A percentile compares a stretch with the other conserved stretches of the same genome.
phyloP scores from a whole-genome alignment of 2,797 vertebrate genomes.

The Strix occidentalis region DNA sequence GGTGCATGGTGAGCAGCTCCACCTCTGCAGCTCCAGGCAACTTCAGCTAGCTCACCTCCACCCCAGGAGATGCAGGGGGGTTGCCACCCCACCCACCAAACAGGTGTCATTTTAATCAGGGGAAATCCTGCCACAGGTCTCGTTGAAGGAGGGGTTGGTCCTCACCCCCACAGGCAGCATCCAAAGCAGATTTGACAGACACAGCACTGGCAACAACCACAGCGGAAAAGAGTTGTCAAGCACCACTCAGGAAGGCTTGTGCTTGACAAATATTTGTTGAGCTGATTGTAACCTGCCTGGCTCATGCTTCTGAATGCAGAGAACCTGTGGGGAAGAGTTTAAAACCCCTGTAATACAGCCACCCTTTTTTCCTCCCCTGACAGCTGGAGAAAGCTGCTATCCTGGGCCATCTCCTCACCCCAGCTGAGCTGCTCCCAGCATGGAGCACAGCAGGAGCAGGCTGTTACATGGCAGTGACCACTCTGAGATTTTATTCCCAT shows the following conservation, averaged over 20 bases:
- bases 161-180: not conserved
- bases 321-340: not conserved
- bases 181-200: not conserved
- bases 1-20: not conserved
- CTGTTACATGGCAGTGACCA: fast-evolving
- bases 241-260: not conserved
- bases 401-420: not conserved
- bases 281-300: not conserved
- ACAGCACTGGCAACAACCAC: not conserved
- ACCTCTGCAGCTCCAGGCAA: not conserved
- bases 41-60: not conserved
- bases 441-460: fast-evolving
- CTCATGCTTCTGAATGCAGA: not conserved
- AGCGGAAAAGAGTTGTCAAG: constrained; percentile 23
- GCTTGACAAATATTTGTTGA: constrained; percentile 35
- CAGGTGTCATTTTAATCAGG: fast-evolving
- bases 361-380: fast-evolving
- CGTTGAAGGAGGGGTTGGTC: not conserved
- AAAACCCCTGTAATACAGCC: not conserved
- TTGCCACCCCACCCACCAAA: not conserved
- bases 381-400: not conserved
- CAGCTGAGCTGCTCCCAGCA: not conserved
- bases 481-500: not conserved
- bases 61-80: fast-evolving
- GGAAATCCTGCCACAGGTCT: not conserved